phyloP scores from a whole-genome alignment of 2,113 vertebrate species.

The Notothenia coriiceps region DNA sequence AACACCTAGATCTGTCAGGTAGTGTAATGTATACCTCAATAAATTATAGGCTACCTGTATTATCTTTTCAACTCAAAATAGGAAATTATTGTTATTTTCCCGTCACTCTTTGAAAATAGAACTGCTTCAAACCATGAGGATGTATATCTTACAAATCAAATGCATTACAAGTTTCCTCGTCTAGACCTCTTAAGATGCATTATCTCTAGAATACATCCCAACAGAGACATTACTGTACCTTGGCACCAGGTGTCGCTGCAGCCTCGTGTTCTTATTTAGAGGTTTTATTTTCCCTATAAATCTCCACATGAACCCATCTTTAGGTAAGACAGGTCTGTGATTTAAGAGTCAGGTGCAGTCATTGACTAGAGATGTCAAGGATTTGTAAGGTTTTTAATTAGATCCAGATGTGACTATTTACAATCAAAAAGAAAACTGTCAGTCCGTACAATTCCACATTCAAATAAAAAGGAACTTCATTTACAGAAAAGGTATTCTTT shows the following conservation, averaged over 20 bases:
- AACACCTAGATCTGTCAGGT: background rate
- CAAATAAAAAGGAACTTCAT: conserved; percentile 75
- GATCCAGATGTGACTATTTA: conserved; percentile 81
- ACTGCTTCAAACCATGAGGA: background rate
- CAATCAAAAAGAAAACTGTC: conserved; percentile 79
- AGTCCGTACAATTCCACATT: conserved; percentile 80
- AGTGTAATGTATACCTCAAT: background rate
- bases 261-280: background rate
- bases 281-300: too few relatives aligned
- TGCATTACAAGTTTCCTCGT: background rate
- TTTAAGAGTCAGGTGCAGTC: background rate
- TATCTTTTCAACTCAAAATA: background rate
- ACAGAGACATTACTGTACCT: background rate
- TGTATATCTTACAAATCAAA: background rate
- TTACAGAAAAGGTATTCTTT: conserved; percentile 73
- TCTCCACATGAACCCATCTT: background rate
- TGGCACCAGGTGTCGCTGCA: conserved; percentile 58
- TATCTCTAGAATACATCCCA: background rate
- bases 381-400: conserved; percentile 83
- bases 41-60: background rate
- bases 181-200: background rate
- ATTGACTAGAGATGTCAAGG: conserved; percentile 35
- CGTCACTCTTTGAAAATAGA: background rate
- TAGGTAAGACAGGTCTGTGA: background rate
- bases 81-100: background rate